Base-by-base conservation (phyloP, 2,888 invertebrate genomes). In the Eupithecia dodoneata region DNA sequence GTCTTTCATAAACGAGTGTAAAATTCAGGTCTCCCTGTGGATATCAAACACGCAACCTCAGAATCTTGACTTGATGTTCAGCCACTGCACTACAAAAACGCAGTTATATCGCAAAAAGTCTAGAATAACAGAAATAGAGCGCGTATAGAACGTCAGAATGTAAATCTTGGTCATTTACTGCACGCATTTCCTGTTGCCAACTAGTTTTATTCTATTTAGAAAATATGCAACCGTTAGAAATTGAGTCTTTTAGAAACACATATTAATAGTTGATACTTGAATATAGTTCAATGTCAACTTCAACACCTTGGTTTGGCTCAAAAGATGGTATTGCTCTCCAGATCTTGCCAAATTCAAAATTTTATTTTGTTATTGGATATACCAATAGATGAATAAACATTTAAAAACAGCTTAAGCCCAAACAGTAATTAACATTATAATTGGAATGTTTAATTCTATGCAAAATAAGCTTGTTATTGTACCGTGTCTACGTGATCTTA, bases 151-250 rank as follows among this genome's bases (percentile, higher is more conserved):
- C 85, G 87, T 85, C 85, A 86, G 86, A 89, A 89, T 87, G 89
- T 88, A 89, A 91, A 90, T 90, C 89, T 91, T 89, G 88, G 89
- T 92, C 88, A 90, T 91, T 91, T 90, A 84, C 90, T 89, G 90
- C 91, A 93, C 90, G 91, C 91, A 89, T 89, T 92, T 93, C 92
- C 92, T 91, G 79, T 66, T 80, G 74, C 83, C 77, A 85, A 87
- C 88, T 84, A 80, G 88, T 89, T 89, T 83, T 80, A 80, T 82
- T 84, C 83, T 80, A 83, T 81, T 82, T 80, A 79, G 80, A 79
- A 86, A 84, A 83, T 83, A 70, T 44, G 71, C 7, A 18, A 65
- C 65, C n/a, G n/a, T 69, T 44, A n/a, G n/a, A 18, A 18, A n/a
- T 69, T 2, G 18, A n/a, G 18, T 59, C 9, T 18, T 3, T n/a